Percentiles rank a stretch among this genome's conserved stretches.
These are phyloP conservation scores for Hemitrygon akajei DNA, from an alignment of 2,797 vertebrate species.

Conservation along the genomic window DNA sequence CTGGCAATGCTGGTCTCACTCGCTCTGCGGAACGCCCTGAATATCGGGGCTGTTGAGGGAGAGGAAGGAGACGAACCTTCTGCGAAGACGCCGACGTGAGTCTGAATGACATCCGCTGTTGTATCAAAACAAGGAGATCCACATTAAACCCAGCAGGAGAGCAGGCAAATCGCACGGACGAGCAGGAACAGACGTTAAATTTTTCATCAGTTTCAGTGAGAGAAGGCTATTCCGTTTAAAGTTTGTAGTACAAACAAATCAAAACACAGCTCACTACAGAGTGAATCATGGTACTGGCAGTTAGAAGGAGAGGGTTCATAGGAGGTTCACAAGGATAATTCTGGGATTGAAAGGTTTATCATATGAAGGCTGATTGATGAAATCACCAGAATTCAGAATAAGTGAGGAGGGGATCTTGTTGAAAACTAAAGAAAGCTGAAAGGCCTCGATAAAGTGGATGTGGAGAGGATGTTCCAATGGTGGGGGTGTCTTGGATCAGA, in stretches of 20 bases:
- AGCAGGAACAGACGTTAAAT: conserved; percentile 46
- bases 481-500: no score
- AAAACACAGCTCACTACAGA: conserved; percentile 41
- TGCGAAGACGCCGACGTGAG: conserved; percentile 87
- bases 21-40: conserved; percentile 83
- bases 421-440: no score
- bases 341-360: no score
- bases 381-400: no score
- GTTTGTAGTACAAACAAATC: conserved; percentile 44
- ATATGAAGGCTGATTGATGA: no score
- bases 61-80: conserved; percentile 83
- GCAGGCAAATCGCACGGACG: conserved; percentile 45
- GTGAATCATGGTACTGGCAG: not conserved
- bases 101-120: conserved; percentile 92
- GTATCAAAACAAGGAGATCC: conserved; percentile 64
- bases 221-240: conserved; percentile 39
- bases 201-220: conserved; percentile 43
- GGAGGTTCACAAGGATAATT: no score
- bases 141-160: conserved; percentile 54
- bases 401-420: no score
- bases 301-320: not conserved
- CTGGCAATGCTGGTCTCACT: conserved; percentile 97
- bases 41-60: conserved; percentile 70
- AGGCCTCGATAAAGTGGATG: no score
- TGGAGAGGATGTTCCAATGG: no score